phyloP scores from a whole-genome alignment of 2,888 invertebrate genomes.

The Sicus ferrugineus region DNA sequence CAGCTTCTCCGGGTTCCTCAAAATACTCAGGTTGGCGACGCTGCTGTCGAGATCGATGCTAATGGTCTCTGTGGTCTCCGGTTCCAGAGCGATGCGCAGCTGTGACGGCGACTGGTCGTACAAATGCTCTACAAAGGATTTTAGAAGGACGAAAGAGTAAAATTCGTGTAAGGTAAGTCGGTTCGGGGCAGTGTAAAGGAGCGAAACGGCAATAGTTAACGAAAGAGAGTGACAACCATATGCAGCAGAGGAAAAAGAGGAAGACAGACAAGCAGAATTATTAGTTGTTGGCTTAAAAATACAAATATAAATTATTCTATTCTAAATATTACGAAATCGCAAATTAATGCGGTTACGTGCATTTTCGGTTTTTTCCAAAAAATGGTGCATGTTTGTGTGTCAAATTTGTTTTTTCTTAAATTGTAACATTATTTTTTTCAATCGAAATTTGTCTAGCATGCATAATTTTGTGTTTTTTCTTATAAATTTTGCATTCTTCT shows the following conservation, averaged over 20 bases:
- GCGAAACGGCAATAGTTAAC: neutral
- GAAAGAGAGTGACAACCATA: slow-evolving; percentile 6
- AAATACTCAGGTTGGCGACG: slow-evolving; percentile 38
- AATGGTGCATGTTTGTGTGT: neutral
- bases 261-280: slow-evolving; percentile 24
- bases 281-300: neutral
- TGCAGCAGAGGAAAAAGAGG: slow-evolving; percentile 22
- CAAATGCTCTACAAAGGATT: slow-evolving; percentile 47
- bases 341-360: no score
- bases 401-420: neutral
- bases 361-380: no score
- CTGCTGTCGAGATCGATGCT: slow-evolving; percentile 13
- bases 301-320: neutral
- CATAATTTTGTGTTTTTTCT: slow-evolving; percentile 28
- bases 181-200: neutral
- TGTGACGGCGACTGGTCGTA: slow-evolving; percentile 56
- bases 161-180: neutral
- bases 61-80: slow-evolving; percentile 13
- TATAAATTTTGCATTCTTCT: neutral
- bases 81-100: slow-evolving; percentile 49
- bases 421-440: neutral
- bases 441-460: slow-evolving; percentile 27
- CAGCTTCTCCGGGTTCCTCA: slow-evolving; percentile 30
- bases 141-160: neutral
- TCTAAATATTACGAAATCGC: neutral